Percentiles rank a stretch among this genome's conserved stretches.
Conservation (phyloP, 2,113 vertebrate genomes). For the Ahaetulla prasina region DNA sequence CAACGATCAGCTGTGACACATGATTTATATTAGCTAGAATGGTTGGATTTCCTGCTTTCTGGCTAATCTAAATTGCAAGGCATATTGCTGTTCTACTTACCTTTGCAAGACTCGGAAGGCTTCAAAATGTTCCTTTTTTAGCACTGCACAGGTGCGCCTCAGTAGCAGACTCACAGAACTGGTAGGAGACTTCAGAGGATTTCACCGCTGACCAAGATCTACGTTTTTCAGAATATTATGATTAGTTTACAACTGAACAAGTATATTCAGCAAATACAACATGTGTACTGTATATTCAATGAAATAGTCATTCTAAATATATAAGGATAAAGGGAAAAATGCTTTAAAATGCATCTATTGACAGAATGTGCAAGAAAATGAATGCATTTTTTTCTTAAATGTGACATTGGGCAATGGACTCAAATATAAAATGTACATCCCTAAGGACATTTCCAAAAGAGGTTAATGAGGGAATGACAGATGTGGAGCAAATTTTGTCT, state of each 20-base stretch:
- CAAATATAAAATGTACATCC: neutral
- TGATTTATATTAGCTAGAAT: too few species aligned
- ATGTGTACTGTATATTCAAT: neutral
- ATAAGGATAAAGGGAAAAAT: neutral
- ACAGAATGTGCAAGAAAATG: neutral
- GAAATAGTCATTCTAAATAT: neutral
- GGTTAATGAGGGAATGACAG: neutral
- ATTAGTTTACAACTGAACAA: neutral
- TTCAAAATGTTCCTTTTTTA: too few species aligned
- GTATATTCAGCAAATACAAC: neutral
- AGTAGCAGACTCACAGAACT: too few species aligned
- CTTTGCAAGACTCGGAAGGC: too few species aligned
- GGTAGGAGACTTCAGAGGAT: too few species aligned
- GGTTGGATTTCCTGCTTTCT: too few species aligned
- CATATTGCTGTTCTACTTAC: too few species aligned
- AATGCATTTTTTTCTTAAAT: neutral
- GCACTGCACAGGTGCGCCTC: too few species aligned
- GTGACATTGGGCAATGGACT: neutral
- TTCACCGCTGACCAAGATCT: neutral
- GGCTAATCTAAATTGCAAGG: too few species aligned
- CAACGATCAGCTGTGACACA: too few species aligned
- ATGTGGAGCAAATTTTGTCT: neutral
- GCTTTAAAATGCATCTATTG: neutral
- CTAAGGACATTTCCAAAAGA: neutral
- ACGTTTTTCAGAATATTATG: neutral